Evolutionary conservation across 2,888 invertebrate genomes (phyloP), one percentile per base, ranked within the genome.

Genomic region (Hypomecis punctinalis): DNA sequence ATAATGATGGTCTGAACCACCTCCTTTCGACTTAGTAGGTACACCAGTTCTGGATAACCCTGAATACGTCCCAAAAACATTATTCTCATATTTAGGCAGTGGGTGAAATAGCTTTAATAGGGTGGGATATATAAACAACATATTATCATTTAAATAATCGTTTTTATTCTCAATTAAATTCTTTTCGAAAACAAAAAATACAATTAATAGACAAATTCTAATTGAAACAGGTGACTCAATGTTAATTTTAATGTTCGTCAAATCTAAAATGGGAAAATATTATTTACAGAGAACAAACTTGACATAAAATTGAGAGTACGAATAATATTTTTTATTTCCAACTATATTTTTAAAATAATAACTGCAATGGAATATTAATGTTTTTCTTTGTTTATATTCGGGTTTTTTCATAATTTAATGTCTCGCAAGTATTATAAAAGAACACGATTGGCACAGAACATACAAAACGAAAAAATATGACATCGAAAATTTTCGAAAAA

Each of bases 361-460:
- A 35, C 49, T 37, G 49, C 62, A 65, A 81, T 81, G 23, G 23
- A 23, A 23, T 23, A 23, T 23, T 23, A 23, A 23, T 23, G 23
- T 2, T 23, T 23, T 23, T 48, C n/a, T 35, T 46, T 23, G n/a
- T 9, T 10, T 5, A 10, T 36, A 6, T n/a, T 36, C 35, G 35
- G 3, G 6, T 8, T 39, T 39, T 39, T 13, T 51, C 39, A 39
- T 39, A 23, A 2, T 23, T 39, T 40, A 6, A 10, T 5, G 39
- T 52, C 79, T 67, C 64, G 76, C 75, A 78, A 76, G 11, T 60
- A 48, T 76, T 39, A 10, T 23, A 40, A 40, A 64, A 77, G 75
- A 76, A 84, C 71, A 85, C 82, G 71, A 86, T 90, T 90, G 91
- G 90, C 91, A 90, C 92, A 83, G 85, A 86, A 86, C 62, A 60